Evolutionary conservation across 1,140 invertebrate genomes (phyloP).

Genomic region (Aphaenogaster rudis): DNA sequence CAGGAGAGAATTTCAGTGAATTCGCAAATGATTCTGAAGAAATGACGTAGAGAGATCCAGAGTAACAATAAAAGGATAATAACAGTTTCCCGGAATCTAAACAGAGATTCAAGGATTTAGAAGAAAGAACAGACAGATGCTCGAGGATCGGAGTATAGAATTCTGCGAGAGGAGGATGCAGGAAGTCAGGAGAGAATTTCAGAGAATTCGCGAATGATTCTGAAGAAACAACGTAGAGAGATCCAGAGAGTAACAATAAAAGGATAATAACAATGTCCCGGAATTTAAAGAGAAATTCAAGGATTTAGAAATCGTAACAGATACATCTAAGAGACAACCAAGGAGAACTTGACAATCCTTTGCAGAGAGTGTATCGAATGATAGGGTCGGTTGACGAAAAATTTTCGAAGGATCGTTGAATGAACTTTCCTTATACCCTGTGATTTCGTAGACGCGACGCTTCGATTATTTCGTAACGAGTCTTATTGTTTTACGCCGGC

Average conservation of each 20-base stretch:
- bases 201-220: no score
- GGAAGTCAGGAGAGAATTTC: no score
- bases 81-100: background rate
- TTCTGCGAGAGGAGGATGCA: no score
- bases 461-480: background rate
- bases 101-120: background rate
- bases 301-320: background rate
- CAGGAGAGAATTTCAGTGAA: no score
- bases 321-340: background rate
- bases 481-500: background rate
- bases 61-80: background rate
- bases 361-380: background rate
- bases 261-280: background rate
- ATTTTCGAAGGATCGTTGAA: background rate
- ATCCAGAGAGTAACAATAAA: background rate
- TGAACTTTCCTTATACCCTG: background rate
- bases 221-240: background rate
- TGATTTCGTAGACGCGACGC: background rate
- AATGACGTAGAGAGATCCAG: background rate
- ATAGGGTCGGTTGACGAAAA: background rate
- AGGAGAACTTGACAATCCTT: background rate
- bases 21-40: no score
- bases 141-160: no score
- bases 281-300: background rate
- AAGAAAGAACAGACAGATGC: no score